Evolutionary conservation across 2,888 invertebrate genomes (phyloP), one percentile per base, ranked within the genome.

Genomic region (Carcina quercana): DNA sequence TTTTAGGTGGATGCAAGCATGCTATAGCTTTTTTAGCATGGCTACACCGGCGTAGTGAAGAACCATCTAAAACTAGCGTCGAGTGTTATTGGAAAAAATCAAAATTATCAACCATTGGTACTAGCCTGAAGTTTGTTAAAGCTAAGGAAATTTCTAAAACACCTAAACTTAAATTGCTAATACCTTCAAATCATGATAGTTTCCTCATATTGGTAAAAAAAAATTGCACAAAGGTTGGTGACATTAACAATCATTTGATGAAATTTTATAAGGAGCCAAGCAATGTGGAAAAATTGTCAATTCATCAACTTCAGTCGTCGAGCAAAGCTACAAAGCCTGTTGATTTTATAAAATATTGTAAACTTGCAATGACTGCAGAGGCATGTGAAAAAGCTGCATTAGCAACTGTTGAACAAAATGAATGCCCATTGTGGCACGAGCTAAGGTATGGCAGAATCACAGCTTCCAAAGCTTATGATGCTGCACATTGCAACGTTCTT

Each of bases 371-470:
- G 27, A 27, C 27, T 27, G 14, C 15, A 27, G 27, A 27, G 13
- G 27, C 27, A 27, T 27, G 15, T 15, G 27, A 27, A 27, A n/a
- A 27, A 27, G 8, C 15, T 28, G 28, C 28, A 28, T 28, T 19
- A 28, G 17, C 15, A 28, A 28, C 28, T 17, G 11, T 28, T 17
- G 17, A 28, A 17, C 11, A 15, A 28, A 15, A 17, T 15, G 15
- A 28, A 11, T 15, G 17, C 17, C 13, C 24, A 32, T 27, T 29
- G 17, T 46, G 47, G 46, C 30, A 43, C 28, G 43, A 50, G 22
- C 13, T 46, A 20, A 21, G 39, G n/a, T 47, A 47, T 38, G 34
- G 34, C n/a, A 28, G 40, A 21, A 31, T 45, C n/a, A 47, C 47
- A 13, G 45, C 42, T n/a, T 47, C 43, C 7, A 42, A 36, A 39